Evolutionary conservation across 1,140 invertebrate genomes (phyloP), one percentile per base, ranked within the genome.

Genomic region (Sycophaga agraensis): DNA sequence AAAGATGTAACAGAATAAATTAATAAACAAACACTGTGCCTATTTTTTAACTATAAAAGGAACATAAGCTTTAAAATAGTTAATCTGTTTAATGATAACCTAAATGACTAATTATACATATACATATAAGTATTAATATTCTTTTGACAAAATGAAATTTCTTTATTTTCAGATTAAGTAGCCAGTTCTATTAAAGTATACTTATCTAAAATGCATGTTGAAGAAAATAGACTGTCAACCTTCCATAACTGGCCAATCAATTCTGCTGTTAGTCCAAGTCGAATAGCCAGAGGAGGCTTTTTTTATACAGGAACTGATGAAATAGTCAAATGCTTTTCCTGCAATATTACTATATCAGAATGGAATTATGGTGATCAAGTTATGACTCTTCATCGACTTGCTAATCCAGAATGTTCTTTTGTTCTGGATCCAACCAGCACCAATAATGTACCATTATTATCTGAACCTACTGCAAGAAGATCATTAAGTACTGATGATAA

Each of bases 281-380:
- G 86, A 70, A 84, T 95, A 66, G 91, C 91, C 2, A 87, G 87
- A 73, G 91, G 89, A 40, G 92, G 92, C 11, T 94, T 96, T 80
- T 93, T 86, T 72, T 92, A 88, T 46, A 88, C 86, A 1, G 88
- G 89, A 16, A 76, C 79, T 63, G 85, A 78, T 31, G 76, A 85
- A 12, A 86, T 89, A 68, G 89, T 91, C 3, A 83, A 91, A 71
- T 93, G 91, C 74, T 90, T 91, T 69, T 82, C 85, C 63, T 93
- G 91, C 77, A 84, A 85, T 31, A 76, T 82, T n/a, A 84, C 82
- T 75, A 87, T 92, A 67, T 83, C 85, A 0, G 84, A 89, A 59
- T 92, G 90, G 91, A 85, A 89, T 65, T 89, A 85, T 74, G 87
- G 86, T 4, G 91, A 93, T 70, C 84, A 88, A 72, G 87, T 86